Evolutionary conservation across 2,113 vertebrate genomes (phyloP).

Genomic region (Ondatra zibethicus): DNA sequence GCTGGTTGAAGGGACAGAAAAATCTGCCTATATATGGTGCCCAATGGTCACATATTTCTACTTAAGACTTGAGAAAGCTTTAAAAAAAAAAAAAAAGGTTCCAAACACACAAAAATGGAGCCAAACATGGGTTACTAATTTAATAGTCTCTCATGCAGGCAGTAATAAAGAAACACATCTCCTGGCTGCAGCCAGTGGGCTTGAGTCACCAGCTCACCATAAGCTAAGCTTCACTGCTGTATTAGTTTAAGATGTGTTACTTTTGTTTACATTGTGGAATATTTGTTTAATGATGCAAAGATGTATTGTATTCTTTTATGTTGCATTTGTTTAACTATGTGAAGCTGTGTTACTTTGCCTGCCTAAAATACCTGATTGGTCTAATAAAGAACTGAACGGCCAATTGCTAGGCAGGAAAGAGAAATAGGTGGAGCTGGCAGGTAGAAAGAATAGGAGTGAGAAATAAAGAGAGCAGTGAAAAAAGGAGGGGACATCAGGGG

Average conservation of each 20-base stretch:
- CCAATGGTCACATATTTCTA: background rate
- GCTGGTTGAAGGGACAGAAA: background rate
- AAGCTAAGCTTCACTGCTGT: background rate
- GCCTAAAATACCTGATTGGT: background rate
- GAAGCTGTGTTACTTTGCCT: background rate
- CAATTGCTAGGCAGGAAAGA: background rate
- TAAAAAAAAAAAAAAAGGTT: background rate
- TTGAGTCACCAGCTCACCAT: background rate
- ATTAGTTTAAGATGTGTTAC: background rate
- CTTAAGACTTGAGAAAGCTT: background rate
- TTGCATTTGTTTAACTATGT: background rate
- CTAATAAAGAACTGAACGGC: background rate
- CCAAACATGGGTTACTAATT: background rate
- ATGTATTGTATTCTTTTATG: background rate
- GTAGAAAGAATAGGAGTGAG: background rate
- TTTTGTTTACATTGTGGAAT: background rate
- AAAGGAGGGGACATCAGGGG: background rate
- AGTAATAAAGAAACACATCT: background rate
- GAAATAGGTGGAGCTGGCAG: background rate
- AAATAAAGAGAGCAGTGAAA: background rate
- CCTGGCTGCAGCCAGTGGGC: background rate
- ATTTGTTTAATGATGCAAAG: background rate
- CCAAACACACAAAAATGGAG: background rate
- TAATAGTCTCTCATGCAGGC: background rate
- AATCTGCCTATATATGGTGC: background rate